Conservation (phyloP, 2,113 vertebrate species). For the Tragelaphus buxtoni region DNA sequence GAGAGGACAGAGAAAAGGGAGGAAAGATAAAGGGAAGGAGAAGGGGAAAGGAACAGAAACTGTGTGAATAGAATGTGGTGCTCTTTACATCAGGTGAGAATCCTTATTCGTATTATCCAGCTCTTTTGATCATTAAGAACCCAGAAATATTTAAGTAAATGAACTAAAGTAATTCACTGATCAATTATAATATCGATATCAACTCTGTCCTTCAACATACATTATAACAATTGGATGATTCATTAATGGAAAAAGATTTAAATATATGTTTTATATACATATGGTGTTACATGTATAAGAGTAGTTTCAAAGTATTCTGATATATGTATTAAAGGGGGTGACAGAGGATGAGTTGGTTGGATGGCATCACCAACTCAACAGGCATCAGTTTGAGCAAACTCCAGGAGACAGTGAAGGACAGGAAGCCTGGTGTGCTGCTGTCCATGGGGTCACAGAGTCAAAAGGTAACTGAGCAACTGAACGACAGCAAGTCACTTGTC, state of each 20-base stretch:
- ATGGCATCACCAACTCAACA: neutral
- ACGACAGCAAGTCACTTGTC: neutral
- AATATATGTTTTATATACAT: neutral
- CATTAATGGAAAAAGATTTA: neutral
- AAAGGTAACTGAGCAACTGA: neutral
- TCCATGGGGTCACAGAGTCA: neutral
- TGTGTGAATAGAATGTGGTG: neutral
- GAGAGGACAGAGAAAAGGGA: neutral
- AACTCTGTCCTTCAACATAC: neutral
- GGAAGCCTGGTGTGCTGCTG: neutral
- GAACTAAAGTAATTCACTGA: neutral
- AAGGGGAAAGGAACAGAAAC: neutral
- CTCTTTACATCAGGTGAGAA: neutral
- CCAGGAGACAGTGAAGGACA: neutral
- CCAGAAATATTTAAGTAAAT: neutral
- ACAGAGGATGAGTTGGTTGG: neutral
- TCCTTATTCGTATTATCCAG: neutral
- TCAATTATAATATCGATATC: neutral
- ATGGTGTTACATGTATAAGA: neutral
- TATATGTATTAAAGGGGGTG: neutral
- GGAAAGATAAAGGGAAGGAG: neutral
- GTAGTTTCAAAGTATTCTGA: neutral
- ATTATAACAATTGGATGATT: neutral
- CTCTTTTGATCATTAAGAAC: neutral
- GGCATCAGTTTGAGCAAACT: neutral